phyloP scores from a whole-genome alignment of 1,140 invertebrate genomes.

The Oscheius sp. region DNA sequence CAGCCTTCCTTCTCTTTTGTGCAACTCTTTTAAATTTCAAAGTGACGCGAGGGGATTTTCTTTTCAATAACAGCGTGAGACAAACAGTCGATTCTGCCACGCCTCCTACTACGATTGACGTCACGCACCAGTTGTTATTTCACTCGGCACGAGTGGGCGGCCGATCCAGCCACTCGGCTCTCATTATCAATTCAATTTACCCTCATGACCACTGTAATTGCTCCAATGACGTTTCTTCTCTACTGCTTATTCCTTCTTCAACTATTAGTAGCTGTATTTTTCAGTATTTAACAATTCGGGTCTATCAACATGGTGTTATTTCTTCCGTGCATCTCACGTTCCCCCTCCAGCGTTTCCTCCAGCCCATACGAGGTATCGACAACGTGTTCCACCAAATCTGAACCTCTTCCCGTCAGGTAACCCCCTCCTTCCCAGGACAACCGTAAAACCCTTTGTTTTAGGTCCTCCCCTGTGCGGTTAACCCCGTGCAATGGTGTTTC shows the following conservation, averaged over 20 bases:
- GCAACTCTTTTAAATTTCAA: too few species aligned
- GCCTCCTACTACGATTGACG: background rate
- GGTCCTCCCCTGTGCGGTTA: background rate
- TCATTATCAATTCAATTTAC: constrained; percentile 7
- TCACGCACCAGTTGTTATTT: constrained; percentile 12
- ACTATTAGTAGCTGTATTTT: too few species aligned
- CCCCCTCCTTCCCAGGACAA: background rate
- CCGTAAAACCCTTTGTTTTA: background rate
- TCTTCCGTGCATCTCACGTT: constrained; percentile 4
- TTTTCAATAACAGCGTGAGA: background rate
- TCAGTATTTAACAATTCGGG: constrained; percentile 6
- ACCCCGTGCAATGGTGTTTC: background rate
- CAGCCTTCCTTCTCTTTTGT: too few species aligned
- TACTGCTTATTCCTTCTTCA: background rate
- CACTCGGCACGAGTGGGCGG: background rate
- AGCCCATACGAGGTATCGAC: background rate
- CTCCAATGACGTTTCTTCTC: background rate
- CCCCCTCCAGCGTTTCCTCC: background rate
- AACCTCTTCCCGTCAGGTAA: constrained; percentile 12
- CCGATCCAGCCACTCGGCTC: background rate
- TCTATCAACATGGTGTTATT: constrained; percentile 16
- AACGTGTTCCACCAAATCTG: background rate
- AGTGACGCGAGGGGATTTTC: background rate
- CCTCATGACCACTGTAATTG: too few species aligned
- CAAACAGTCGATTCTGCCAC: background rate